Evolutionary conservation across 2,888 invertebrate genomes (phyloP), one percentile per base, ranked within the genome.

Genomic region (Epinotia demarniana): DNA sequence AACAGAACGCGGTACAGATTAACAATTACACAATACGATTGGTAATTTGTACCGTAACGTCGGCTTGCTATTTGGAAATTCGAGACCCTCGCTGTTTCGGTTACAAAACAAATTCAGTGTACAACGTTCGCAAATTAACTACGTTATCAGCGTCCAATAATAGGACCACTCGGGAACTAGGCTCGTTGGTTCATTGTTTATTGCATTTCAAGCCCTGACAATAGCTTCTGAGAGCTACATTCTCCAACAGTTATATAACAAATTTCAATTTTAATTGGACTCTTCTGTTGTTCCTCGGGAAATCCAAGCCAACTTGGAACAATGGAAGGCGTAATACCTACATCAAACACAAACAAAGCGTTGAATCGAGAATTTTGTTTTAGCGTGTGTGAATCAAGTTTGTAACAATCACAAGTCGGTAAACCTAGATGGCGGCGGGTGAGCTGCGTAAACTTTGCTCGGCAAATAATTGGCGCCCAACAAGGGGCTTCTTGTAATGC

Each of bases 381-480:
- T 70, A 66, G 72, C 71, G 71, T 73, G 69, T 69, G 77, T 73
- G 68, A 78, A 77, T 76, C 73, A 73, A 79, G 76, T 81, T 82
- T 77, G 72, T 70, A 84, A 84, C 82, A 84, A 82, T 83, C 78
- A 78, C 79, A 81, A 84, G 80, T 79, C 72, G 53, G n/a, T 66
- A 66, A 55, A 66, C 66, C n/a, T 77, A 62, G 72, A 71, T 77
- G 78, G 78, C 81, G 78, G 79, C 81, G 83, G 83, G 83, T 84
- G 78, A 81, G 78, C 81, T 82, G 78, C 80, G 79, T 83, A 82
- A 87, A 88, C 82, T 88, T 88, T 82, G 81, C 79, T 82, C 73
- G 58, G 74, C 83, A 88, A 89, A 89, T 83, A 87, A 80, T 18
- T 80, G 82, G 79, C 82, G 79, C 84, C 81, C 82, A 81, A 76